Evolutionary conservation across 2,888 invertebrate species (phyloP).

Genomic region (Ectemnius continuus): DNA sequence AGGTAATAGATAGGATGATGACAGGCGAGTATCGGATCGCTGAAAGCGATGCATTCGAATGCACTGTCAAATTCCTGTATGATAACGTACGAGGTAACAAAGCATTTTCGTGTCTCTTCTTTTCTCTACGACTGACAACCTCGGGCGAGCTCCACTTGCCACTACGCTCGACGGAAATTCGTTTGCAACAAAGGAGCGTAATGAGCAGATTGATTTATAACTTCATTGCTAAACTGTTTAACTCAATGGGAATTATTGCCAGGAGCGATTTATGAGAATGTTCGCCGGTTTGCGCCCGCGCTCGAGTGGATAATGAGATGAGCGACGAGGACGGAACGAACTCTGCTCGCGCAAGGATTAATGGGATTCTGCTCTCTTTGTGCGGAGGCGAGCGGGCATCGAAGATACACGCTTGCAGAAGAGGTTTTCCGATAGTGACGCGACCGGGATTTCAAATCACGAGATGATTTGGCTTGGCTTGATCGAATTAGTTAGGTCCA

Average conservation of each 20-base stretch:
- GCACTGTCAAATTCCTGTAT: background rate
- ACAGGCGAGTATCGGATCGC: constrained; percentile 64
- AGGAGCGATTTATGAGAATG: background rate
- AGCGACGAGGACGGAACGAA: constrained; percentile 10
- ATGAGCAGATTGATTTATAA: constrained; percentile 5
- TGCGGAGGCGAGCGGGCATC: no score
- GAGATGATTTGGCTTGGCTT: constrained; percentile 18
- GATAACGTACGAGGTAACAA: background rate
- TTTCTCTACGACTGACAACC: no score
- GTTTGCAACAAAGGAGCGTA: no score
- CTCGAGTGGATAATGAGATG: constrained; percentile 5
- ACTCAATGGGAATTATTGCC: background rate
- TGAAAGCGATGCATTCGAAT: constrained; percentile 39
- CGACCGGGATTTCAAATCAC: constrained; percentile 39
- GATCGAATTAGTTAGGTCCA: background rate
- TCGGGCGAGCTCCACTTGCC: no score
- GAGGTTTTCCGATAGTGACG: background rate
- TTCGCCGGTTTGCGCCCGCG: constrained; percentile 1
- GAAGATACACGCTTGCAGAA: background rate
- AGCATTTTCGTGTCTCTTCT: no score
- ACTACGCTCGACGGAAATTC: no score
- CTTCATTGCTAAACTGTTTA: background rate
- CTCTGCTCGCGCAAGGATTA: background rate
- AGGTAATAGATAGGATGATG: constrained; percentile 71
- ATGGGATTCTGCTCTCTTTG: background rate